Base-by-base conservation (phyloP, 2,888 invertebrate genomes). In the Macaria liturata region DNA sequence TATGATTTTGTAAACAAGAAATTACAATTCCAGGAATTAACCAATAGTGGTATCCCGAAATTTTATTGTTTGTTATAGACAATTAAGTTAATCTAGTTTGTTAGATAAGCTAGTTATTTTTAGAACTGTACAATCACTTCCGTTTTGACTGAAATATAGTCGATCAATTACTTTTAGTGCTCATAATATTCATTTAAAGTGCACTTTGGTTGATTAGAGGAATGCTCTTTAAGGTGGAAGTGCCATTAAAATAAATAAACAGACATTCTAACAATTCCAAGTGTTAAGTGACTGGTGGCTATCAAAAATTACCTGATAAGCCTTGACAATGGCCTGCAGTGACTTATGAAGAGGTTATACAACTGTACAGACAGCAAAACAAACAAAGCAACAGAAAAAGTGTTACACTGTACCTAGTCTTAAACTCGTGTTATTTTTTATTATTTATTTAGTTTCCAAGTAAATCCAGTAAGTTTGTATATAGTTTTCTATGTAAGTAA, bases 271-370 rank as follows among this genome's bases (percentile, higher is more conserved):
- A 86, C 89, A 83, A 88, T 89, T 86, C 83, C 79, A 84, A 86
- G 90, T 89, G 91, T 89, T 89, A 91, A 91, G 91, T 91, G 88
- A 84, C 85, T 84, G 74, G 82, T 81, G 84, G 78, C 83, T 90
- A 91, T 91, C 91, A 91, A 89, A 91, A 91, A 91, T 91, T 91
- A 91, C 86, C 66, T 78, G 91, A 91, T 91, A 90, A 86, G 70
- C 68, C 65, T 66, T 74, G 80, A 88, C 89, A 90, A 90, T 84
- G 85, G 82, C 75, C 68, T 74, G 63, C 68, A 71, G 89, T 91
- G 86, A 91, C 88, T 88, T 91, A 91, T 89, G 91, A 91, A 89
- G 89, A 80, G 88, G 86, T 90, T 88, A 86, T 61, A 49, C 51
- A 43, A 37, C 9, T 32, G 67, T 67, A 66, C 59, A 47, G 64